These are phyloP conservation scores for Amblyteles armatorius DNA, from an alignment of 2,888 invertebrate genomes.

Conservation along the genomic window DNA sequence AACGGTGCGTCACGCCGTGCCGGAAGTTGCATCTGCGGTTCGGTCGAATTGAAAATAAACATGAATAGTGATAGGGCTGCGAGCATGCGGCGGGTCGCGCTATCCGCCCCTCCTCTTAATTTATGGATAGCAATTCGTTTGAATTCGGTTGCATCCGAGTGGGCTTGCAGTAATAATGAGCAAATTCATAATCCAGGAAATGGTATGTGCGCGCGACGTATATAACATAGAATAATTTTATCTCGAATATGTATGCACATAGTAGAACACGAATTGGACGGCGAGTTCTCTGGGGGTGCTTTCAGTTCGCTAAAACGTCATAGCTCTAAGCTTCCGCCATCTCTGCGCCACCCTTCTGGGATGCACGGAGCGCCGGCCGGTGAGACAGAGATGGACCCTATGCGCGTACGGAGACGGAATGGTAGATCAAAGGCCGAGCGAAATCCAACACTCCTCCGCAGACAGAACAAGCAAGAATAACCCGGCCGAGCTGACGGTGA, in stretches of 20 bases:
- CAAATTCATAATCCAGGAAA: conserved; percentile 69
- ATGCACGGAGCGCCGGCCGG: conserved; percentile 3
- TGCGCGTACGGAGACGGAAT: conserved; percentile 71
- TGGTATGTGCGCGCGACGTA: conserved; percentile 39
- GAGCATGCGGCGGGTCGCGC: not conserved
- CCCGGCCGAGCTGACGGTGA: conserved; percentile 24
- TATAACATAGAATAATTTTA: conserved; percentile 56
- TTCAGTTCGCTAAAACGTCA: conserved; percentile 63
- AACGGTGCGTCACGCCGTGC: not conserved
- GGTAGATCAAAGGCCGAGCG: conserved; percentile 75
- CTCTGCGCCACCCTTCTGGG: conserved; percentile 20
- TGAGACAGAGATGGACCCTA: conserved; percentile 39
- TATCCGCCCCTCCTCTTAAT: not conserved
- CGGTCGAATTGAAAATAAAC: conserved; percentile 12
- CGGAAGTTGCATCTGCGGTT: not conserved
- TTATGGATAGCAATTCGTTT: conserved; percentile 50
- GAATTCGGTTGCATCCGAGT: conserved; percentile 56
- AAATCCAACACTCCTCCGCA: conserved; percentile 64
- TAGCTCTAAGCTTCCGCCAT: conserved; percentile 64
- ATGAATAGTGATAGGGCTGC: conserved; percentile 3
- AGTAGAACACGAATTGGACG: conserved; percentile 32
- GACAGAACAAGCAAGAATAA: conserved; percentile 63
- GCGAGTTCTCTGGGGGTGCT: conserved; percentile 47
- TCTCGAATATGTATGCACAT: conserved; percentile 56
- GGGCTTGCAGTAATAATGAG: conserved; percentile 63